Evolutionary conservation across 2,113 vertebrate species (phyloP), one percentile per base, ranked within the genome.

Genomic region (Sylvilagus bachmani): DNA sequence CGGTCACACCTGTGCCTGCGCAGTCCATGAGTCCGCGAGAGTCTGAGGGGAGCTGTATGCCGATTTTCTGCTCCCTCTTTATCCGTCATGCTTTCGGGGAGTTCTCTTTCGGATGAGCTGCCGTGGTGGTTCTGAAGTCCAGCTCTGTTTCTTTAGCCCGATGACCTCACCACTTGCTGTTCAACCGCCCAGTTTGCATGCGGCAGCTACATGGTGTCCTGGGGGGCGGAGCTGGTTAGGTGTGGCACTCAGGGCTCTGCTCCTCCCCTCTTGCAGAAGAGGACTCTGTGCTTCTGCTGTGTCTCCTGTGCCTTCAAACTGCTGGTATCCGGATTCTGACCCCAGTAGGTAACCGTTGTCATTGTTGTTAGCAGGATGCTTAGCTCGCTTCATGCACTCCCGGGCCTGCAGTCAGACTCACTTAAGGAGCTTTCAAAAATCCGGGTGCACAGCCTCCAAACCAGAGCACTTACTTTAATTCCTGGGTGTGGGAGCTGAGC

Each of bases 1-100:
- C 27, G 27, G 9, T 21, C 2, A 19, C 2, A 7, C 4, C 0
- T 36, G 25, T 61, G 9, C 17, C 1, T 22, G 25, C 44, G 11
- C 58, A 19, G 10, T 49, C 62, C 36, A 19, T 16, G 38, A 21
- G 22, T 49, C 25, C 88, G 51, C 31, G 3, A 31, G 27, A 11
- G 27, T 44, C 53, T 9, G 7, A 33, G 29, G 86, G 36, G 29
- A n/a, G 38, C 21, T 49, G 31, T 24, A 19, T 10, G 5, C 21
- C 17, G 4, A 58, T 36, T 44, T 92, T 36, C 58, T 24, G 21
- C 1, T 5, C 33, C 17, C 16, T 6, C 1, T 24, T 25, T 13
- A 55, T 25, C 58, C 55, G 13, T 62, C 9, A 5, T 84, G 22
- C 51, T 55, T 84, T 91, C 22, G 27, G 36, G 36, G 64, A 77